Base-by-base conservation (phyloP, 2,888 invertebrate species). In the Drosophila trichaetosa region DNA sequence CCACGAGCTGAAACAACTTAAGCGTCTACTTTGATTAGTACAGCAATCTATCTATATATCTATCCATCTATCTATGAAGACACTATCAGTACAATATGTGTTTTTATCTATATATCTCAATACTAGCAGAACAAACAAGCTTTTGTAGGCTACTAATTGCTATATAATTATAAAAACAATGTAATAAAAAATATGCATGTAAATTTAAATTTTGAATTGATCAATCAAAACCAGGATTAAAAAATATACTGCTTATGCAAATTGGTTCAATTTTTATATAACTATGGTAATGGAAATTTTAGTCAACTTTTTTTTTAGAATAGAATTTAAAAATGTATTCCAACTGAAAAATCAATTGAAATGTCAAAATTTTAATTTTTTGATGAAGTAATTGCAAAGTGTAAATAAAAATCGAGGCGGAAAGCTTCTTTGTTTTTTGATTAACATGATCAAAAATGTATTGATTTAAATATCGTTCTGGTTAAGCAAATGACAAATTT, bases 21-120 rank as follows among this genome's bases (percentile, higher is more conserved):
- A 68, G 62, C 67, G 81, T 68, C 81, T 53, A 62, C 63, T 69
- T 77, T 65, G 64, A 79, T 79, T 77, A 76, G 68, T 61, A 64
- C 68, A 38, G 48, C 78, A 21, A 65, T 79, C 69, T 27, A 78
- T 81, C 79, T 69, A 60, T 51, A 48, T 13, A 63, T 58, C 52
- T 51, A 46, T 51, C 57, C 51, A 49, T 48, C 38, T 34, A 67
- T 34, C 51, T 58, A 67, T 48, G 42, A 29, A 36, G 52, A 34
- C 52, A 52, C 51, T 51, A 51, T 59, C n/a, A 27, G n/a, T 27
- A 21, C 21, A 21, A 21, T 21, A 24, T n/a, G 33, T 58, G 6
- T 13, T 33, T 34, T 5, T 49, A 65, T 70, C 59, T 49, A 42
- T 46, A 68, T 53, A 38, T n/a, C 36, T 54, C 10, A 38, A 51